phyloP scores from a whole-genome alignment of 2,797 vertebrate species.

The Pseudomugil gertrudae region DNA sequence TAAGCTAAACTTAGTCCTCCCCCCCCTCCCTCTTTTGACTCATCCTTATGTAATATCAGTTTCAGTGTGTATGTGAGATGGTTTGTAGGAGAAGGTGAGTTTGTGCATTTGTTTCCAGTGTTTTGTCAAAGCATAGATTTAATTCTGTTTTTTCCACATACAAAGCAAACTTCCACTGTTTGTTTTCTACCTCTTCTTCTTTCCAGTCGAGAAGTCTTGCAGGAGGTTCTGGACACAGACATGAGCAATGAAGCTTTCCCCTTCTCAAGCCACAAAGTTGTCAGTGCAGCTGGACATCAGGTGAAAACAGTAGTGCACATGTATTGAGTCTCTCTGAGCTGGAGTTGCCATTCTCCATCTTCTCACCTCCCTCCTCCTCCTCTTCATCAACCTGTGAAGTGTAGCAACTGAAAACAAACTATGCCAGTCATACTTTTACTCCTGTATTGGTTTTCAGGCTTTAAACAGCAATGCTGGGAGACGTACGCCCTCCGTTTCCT shows the following conservation, averaged over 20 bases:
- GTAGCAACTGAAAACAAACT: not conserved
- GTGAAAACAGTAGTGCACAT: slow-evolving; percentile 68
- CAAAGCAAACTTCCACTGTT: not conserved
- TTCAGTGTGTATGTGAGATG: slow-evolving; percentile 21
- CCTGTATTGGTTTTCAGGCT: not conserved
- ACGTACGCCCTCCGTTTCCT: slow-evolving; percentile 3
- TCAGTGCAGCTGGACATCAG: slow-evolving; percentile 85
- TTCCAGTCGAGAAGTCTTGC: slow-evolving; percentile 87
- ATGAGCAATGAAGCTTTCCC: slow-evolving; percentile 92
- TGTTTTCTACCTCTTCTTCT: slow-evolving; percentile 10
- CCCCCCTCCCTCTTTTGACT: slow-evolving; percentile 65
- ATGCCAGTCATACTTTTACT: not conserved
- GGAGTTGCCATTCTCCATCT: slow-evolving; percentile 13
- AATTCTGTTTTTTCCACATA: too few relatives aligned
- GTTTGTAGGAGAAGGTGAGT: slow-evolving; percentile 34
- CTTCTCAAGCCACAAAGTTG: slow-evolving; percentile 92
- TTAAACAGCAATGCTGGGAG: not conserved
- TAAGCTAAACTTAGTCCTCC: slow-evolving; percentile 59
- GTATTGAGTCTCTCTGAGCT: not conserved
- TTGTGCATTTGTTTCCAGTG: slow-evolving; percentile 1
- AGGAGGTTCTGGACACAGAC: slow-evolving; percentile 90
- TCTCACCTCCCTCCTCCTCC: not conserved
- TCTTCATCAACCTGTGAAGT: not conserved
- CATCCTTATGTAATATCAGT: slow-evolving; percentile 75
- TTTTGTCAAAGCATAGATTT: not conserved